phyloP scores from a whole-genome alignment of 1,140 invertebrate genomes.

The Euura saliciscinereae region DNA sequence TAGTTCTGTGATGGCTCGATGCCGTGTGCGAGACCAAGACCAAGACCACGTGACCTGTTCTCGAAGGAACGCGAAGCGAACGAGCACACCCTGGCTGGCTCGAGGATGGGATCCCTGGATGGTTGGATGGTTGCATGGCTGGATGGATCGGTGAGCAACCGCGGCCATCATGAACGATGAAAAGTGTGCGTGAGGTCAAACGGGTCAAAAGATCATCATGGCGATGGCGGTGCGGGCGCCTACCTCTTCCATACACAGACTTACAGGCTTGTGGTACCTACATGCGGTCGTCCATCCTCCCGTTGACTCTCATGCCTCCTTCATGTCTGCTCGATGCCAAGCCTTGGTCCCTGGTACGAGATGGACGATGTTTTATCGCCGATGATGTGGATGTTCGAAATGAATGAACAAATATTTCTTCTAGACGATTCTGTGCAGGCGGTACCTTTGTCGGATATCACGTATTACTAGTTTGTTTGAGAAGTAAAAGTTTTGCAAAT shows the following conservation, averaged over 20 bases:
- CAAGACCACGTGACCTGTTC: not conserved
- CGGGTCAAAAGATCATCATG: constrained; percentile 58
- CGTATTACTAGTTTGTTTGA: constrained; percentile 16
- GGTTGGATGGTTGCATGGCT: constrained; percentile 6
- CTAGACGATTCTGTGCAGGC: not conserved
- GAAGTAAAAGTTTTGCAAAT: constrained; percentile 5
- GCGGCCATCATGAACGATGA: constrained; percentile 34
- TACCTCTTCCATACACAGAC: constrained; percentile 23
- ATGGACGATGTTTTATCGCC: constrained; percentile 26
- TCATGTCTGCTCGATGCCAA: too few relatives aligned
- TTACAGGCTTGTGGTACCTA: too few relatives aligned
- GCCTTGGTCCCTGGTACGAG: constrained; percentile 22
- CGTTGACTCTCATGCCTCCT: too few relatives aligned
- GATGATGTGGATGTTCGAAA: not conserved
- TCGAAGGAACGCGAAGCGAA: not conserved
- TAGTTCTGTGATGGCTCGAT: not conserved
- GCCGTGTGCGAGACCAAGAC: not conserved
- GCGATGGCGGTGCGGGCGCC: constrained; percentile 36
- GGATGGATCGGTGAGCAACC: constrained; percentile 16
- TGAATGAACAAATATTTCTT: constrained; percentile 8
- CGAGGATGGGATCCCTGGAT: not conserved
- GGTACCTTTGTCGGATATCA: not conserved
- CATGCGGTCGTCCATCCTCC: too few relatives aligned
- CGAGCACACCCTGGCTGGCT: not conserved
- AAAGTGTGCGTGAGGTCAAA: constrained; percentile 52